Percentiles rank a stretch among this genome's conserved stretches.
These are phyloP conservation scores for Jordanella pulchra DNA, from an alignment of 2,797 vertebrate species.

Conservation along the genomic window DNA sequence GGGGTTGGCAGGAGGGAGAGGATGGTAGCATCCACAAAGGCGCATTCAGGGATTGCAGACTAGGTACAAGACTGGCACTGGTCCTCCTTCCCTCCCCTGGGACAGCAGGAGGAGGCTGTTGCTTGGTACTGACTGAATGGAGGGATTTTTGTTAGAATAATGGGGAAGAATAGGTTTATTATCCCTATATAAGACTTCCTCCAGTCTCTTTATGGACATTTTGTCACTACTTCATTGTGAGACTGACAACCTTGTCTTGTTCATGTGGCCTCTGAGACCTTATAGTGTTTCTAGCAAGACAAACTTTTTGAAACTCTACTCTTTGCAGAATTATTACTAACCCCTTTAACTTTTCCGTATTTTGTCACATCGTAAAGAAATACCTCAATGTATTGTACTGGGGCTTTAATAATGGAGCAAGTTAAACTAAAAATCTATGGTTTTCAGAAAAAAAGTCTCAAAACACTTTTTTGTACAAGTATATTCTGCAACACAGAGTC, in stretches of 20 bases:
- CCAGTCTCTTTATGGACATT: conserved; percentile 52
- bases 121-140: conserved; percentile 75
- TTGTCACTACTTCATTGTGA: conserved; percentile 47
- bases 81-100: conserved; percentile 69
- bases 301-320: conserved; percentile 4
- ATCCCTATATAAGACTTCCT: conserved; percentile 68
- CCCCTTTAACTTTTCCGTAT: neutral
- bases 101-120: conserved; percentile 71
- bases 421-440: no score
- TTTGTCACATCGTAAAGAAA: neutral
- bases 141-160: conserved; percentile 69
- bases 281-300: conserved; percentile 16
- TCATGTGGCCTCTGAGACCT: conserved; percentile 22
- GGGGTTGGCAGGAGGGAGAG: conserved; percentile 68
- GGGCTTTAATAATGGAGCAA: no score
- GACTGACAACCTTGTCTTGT: conserved; percentile 31
- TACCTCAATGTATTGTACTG: no score
- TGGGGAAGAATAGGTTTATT: conserved; percentile 72
- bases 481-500: neutral
- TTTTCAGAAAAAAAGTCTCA: no score
- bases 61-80: conserved; percentile 76
- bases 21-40: conserved; percentile 77
- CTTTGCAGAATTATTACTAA: neutral
- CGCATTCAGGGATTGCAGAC: conserved; percentile 74
- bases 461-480: neutral